Conservation (phyloP, 2,113 vertebrate genomes). For the Plectropomus leopardus region DNA sequence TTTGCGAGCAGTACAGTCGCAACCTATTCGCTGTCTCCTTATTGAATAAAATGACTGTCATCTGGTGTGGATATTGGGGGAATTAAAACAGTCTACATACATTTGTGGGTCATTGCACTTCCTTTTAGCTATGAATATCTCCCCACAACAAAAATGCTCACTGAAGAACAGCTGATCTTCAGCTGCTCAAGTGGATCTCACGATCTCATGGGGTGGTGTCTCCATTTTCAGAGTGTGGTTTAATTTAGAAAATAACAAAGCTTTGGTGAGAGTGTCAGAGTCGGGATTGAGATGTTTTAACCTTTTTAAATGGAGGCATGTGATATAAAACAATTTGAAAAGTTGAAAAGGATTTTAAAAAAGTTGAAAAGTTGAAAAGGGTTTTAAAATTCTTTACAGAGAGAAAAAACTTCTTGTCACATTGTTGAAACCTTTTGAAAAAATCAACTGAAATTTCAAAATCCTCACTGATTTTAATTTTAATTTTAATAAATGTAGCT, state of each 20-base stretch:
- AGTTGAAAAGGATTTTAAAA: constrained; percentile 15
- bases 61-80: too few relatives aligned
- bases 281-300: neutral
- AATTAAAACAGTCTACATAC: neutral
- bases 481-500: constrained; percentile 1
- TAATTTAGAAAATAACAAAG: constrained; percentile 30
- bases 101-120: neutral
- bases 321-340: constrained; percentile 3
- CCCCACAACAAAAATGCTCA: neutral
- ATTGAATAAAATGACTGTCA: neutral
- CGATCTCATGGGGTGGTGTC: neutral
- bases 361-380: constrained; percentile 4
- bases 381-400: neutral
- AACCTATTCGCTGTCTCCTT: neutral
- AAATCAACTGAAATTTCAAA: too few relatives aligned
- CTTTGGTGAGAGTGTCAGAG: neutral
- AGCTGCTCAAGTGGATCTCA: constrained; percentile 4
- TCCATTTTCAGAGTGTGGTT: neutral
- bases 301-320: neutral
- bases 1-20: neutral
- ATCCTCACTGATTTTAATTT: neutral
- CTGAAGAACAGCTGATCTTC: constrained; percentile 1
- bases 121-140: constrained; percentile 25
- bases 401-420: neutral
- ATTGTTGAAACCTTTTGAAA: neutral